These are phyloP conservation scores for Glossosoma conforme DNA, from an alignment of 1,140 invertebrate species.

Conservation along the genomic window DNA sequence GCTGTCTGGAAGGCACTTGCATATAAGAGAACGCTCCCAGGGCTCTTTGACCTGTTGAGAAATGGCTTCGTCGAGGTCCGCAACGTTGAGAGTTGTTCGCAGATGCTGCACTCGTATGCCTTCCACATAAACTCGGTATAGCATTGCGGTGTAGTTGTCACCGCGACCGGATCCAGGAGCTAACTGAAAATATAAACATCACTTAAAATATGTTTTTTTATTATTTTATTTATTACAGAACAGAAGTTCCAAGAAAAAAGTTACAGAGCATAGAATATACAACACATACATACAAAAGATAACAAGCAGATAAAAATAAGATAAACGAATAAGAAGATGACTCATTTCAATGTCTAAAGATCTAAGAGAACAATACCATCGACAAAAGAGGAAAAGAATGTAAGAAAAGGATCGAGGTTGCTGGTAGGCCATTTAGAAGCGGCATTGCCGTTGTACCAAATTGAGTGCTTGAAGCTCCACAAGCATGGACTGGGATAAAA, in stretches of 20 bases:
- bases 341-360: too few species aligned
- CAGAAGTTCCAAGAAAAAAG: neutral
- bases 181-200: slow-evolving; percentile 40
- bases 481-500: too few species aligned
- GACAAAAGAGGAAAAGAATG: neutral
- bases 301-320: too few species aligned
- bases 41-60: slow-evolving; percentile 39
- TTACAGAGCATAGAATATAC: too few species aligned
- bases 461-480: too few species aligned
- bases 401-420: too few species aligned
- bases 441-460: too few species aligned
- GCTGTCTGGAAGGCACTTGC: slow-evolving; percentile 64
- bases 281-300: too few species aligned
- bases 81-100: slow-evolving; percentile 10
- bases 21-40: slow-evolving; percentile 61
- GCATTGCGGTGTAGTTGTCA: slow-evolving; percentile 69
- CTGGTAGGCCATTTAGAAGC: too few species aligned
- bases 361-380: neutral
- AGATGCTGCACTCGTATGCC: slow-evolving; percentile 45
- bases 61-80: slow-evolving; percentile 34
- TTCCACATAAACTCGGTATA: slow-evolving; percentile 58
- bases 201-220: neutral
- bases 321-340: too few species aligned
- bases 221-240: neutral
- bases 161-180: slow-evolving; percentile 63